Evolutionary conservation across 2,888 invertebrate genomes (phyloP).

Genomic region (Tribolium freemani): DNA sequence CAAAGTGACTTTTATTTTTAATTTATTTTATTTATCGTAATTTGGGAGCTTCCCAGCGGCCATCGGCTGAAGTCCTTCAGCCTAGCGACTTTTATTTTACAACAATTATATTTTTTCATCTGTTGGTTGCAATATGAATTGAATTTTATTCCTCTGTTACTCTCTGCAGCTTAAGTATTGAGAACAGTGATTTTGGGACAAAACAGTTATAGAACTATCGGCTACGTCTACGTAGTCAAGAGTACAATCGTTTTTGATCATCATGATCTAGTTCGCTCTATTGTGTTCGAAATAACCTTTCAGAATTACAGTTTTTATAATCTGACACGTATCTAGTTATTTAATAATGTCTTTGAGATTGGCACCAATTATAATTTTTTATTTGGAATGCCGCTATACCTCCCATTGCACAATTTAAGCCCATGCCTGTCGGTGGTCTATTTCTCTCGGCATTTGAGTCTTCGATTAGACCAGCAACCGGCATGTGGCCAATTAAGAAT

Average conservation of each 20-base stretch:
- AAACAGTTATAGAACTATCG: too few relatives aligned
- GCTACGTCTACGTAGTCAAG: too few relatives aligned
- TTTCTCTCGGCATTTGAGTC: not conserved
- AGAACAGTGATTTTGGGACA: too few relatives aligned
- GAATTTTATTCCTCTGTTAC: too few relatives aligned
- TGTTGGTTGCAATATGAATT: too few relatives aligned
- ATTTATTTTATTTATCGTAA: too few relatives aligned
- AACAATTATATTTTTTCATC: too few relatives aligned
- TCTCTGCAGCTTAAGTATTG: too few relatives aligned
- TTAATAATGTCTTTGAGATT: not conserved
- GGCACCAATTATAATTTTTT: not conserved
- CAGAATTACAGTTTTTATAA: not conserved
- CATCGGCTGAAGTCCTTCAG: too few relatives aligned
- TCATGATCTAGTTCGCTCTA: not conserved
- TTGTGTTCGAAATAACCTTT: not conserved
- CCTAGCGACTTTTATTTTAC: too few relatives aligned
- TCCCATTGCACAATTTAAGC: not conserved
- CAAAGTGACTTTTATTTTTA: too few relatives aligned
- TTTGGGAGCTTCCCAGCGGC: too few relatives aligned
- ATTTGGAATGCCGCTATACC: not conserved
- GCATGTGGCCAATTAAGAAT: conserved; percentile 44
- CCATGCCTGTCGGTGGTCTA: conserved; percentile 21
- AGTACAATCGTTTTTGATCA: not conserved
- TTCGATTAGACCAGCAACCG: conserved; percentile 11
- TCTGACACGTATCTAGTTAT: not conserved